Conservation (phyloP, 2,888 invertebrate genomes). For the Tinea semifulvella region DNA sequence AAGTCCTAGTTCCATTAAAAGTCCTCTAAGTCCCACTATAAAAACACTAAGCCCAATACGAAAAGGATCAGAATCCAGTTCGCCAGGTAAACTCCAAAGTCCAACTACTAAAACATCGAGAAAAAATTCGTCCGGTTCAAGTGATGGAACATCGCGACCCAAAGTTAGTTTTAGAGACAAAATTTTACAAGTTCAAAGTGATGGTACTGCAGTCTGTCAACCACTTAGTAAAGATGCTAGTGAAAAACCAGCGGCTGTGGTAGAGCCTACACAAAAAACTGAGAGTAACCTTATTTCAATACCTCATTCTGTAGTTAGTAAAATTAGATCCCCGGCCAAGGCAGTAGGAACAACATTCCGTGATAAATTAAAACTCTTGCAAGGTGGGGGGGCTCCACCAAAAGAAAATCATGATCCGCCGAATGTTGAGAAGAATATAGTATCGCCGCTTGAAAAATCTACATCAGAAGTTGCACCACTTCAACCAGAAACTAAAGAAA, state of each 20-base stretch:
- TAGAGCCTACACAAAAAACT: conserved; percentile 55
- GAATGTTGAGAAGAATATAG: conserved; percentile 37
- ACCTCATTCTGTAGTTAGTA: conserved; percentile 60
- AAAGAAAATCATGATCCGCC: conserved; percentile 36
- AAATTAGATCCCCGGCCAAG: conserved; percentile 62
- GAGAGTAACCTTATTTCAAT: conserved; percentile 57
- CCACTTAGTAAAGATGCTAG: conserved; percentile 48
- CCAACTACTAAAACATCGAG: conserved; percentile 54
- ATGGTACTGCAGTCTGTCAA: conserved; percentile 55
- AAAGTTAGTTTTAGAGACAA: conserved; percentile 72
- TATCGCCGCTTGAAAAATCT: conserved; percentile 32
- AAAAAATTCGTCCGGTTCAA: conserved; percentile 57
- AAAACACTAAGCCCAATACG: conserved; percentile 58
- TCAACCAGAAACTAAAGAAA: conserved; percentile 36
- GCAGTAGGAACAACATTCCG: conserved; percentile 54
- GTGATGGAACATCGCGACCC: conserved; percentile 51
- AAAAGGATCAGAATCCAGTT: conserved; percentile 58
- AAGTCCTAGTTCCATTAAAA: conserved; percentile 59
- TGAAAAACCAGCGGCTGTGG: conserved; percentile 53
- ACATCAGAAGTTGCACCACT: conserved; percentile 39
- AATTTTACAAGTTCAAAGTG: conserved; percentile 66
- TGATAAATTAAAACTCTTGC: conserved; percentile 58
- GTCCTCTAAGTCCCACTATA: conserved; percentile 58
- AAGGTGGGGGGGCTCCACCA: conserved; percentile 33
- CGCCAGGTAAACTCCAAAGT: conserved; percentile 58